Conservation (phyloP, 1,140 invertebrate genomes). For the Tetramorium parvispinum region DNA sequence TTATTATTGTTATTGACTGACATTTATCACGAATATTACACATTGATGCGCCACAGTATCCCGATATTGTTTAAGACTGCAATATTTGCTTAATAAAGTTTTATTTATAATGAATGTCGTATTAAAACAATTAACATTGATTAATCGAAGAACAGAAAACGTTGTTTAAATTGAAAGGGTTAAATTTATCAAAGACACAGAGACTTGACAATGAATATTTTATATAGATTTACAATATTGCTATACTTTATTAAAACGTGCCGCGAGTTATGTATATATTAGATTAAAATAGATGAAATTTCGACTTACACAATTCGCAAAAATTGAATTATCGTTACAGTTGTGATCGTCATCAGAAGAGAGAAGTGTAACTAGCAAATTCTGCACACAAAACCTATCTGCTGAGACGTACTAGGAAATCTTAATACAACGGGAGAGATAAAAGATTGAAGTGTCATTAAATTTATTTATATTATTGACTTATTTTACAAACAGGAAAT, state of each 20-base stretch:
- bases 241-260: background rate
- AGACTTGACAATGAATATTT: slow-evolving; percentile 4
- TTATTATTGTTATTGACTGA: background rate
- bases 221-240: slow-evolving; percentile 26
- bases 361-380: background rate
- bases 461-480: slow-evolving; percentile 70
- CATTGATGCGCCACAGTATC: background rate
- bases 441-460: slow-evolving; percentile 59
- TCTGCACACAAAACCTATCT: background rate
- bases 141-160: background rate
- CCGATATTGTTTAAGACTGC: background rate
- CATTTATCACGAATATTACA: background rate
- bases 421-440: background rate
- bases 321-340: background rate
- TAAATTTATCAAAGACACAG: background rate
- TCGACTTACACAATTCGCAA: background rate
- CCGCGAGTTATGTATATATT: background rate
- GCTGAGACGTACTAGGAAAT: background rate
- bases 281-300: background rate
- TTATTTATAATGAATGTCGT: background rate
- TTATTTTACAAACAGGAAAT: slow-evolving; percentile 76
- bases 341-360: background rate
- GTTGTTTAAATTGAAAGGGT: background rate
- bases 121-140: background rate
- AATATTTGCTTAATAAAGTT: slow-evolving; percentile 19